Evolutionary conservation across 2,888 invertebrate species (phyloP), one percentile per base, ranked within the genome.

Genomic region (Cremastobaeus sp.): DNA sequence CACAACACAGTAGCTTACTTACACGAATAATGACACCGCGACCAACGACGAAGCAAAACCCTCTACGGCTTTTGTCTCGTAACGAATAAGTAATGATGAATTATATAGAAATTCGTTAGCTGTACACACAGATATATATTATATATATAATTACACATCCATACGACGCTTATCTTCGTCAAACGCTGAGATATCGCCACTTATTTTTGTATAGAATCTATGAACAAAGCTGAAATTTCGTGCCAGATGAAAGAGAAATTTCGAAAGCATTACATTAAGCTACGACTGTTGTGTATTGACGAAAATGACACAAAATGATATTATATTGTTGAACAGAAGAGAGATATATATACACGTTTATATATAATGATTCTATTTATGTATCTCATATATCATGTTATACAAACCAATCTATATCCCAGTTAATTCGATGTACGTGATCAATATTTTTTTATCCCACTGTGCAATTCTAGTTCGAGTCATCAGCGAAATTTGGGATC

Each of bases 151-250:
- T 35, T 17, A 20, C 21, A 50, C 14, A 32, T 39, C 47, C 14
- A 43, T 25, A 14, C 15, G 57, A 70, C 75, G 77, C 76, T 74
- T 70, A 68, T 73, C 76, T 78, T 77, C 74, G 68, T 76, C 76
- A 65, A 78, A 79, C 74, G 82, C 81, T 83, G 74, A 82, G 79
- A 82, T 83, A 79, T 80, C 81, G 81, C 81, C 80, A 83, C 83
- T 86, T 86, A 86, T 86, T 86, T 86, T 86, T 86, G 82, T 86
- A 86, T 83, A 86, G 83, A 85, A 55, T 84, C 82, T 85, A 83
- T 79, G 78, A 81, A 74, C 78, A 82, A 83, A 77, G 79, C 78
- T 82, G 80, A 84, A 79, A 55, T 81, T 82, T 80, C 82, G 84
- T 84, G 86, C 85, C 84, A 86, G 83, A 85, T 77, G 73, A 79